Evolutionary conservation across 2,797 vertebrate genomes (phyloP), one percentile per base, ranked within the genome.

Genomic region (Gorsachius magnificus): DNA sequence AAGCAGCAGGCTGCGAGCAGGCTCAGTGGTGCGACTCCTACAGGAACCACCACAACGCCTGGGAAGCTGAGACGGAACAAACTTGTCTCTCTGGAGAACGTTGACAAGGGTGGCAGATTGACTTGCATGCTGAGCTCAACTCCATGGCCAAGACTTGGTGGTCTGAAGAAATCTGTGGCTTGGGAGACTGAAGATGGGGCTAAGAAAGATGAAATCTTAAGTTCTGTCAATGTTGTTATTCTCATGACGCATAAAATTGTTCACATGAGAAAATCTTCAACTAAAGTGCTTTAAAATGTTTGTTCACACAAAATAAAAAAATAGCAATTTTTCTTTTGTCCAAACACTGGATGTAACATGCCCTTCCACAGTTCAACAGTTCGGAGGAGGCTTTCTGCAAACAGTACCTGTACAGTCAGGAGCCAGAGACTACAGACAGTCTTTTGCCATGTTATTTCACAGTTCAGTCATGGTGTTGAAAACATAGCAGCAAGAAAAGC

Each of bases 21-120:
- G 11, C 31, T 19, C 31, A 12, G 35, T 4, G 10, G 51, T 19
- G 58, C 0, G 0, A 51, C 56, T 51, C 13, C 8, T 4, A 16
- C 3, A 75, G 76, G 71, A 83, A 35, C 16, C 48, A 36, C 11
- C 1, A 1, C 66, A n/a, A 2, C 0, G 7, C 12, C n/a, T 31
- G 29, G 19, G 54, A 41, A 58, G 13, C 11, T 57, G 45, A 65
- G 35, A 16, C 5, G 43, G 38, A 57, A 21, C 35, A 66, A 77
- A 26, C 6, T 53, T n/a, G 6, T 21, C 22, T n/a, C 53, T n/a
- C 19, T 6, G 10, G 51, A 45, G 22, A 36, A 14, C 1, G 1
- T 2, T 61, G 81, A 29, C 18, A 50, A 72, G 13, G 1, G 20
- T 14, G 36, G 8, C n/a, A 46, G 26, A 35, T 36, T 45, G 43